A percentile compares a stretch with the other conserved stretches of the same genome.
These are phyloP conservation scores for Leptoteleia sp. DNA, from an alignment of 1,140 invertebrate species.

Conservation along the genomic window DNA sequence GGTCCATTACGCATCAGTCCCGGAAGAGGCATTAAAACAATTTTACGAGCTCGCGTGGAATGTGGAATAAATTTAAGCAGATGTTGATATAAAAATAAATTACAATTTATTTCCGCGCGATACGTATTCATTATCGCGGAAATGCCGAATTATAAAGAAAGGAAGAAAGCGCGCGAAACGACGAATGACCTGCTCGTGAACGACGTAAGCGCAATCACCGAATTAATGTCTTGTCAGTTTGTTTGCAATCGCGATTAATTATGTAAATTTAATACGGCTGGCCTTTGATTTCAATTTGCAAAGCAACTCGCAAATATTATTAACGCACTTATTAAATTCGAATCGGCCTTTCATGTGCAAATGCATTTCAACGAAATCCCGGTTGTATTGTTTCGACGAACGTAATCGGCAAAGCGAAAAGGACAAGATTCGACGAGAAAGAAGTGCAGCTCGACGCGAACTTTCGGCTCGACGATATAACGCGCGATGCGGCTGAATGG, in stretches of 20 bases:
- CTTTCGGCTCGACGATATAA: conserved; percentile 20
- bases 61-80: conserved; percentile 21
- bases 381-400: conserved; percentile 8
- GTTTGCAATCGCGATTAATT: conserved; percentile 2
- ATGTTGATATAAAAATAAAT: conserved; percentile 29
- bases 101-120: conserved; percentile 2
- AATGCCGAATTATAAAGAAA: too few relatives aligned
- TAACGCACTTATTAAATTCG: conserved; percentile 1
- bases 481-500: conserved; percentile 12
- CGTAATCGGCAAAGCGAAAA: too few relatives aligned
- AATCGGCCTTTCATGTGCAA: conserved; percentile 11
- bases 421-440: neutral
- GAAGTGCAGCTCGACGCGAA: conserved; percentile 6
- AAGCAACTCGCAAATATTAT: conserved; percentile 6
- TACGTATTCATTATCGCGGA: conserved; percentile 16
- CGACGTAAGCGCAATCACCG: too few relatives aligned
- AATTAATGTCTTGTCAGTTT: too few relatives aligned
- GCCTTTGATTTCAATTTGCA: conserved; percentile 16
- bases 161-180: too few relatives aligned
- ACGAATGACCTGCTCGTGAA: too few relatives aligned
- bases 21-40: conserved; percentile 26
- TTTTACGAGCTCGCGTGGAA: conserved; percentile 31
- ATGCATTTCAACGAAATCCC: conserved; percentile 8
- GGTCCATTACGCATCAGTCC: conserved; percentile 24
- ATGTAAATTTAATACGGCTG: conserved; percentile 11